Base-by-base conservation (phyloP, 2,888 invertebrate genomes). In the Tridacna crocea region DNA sequence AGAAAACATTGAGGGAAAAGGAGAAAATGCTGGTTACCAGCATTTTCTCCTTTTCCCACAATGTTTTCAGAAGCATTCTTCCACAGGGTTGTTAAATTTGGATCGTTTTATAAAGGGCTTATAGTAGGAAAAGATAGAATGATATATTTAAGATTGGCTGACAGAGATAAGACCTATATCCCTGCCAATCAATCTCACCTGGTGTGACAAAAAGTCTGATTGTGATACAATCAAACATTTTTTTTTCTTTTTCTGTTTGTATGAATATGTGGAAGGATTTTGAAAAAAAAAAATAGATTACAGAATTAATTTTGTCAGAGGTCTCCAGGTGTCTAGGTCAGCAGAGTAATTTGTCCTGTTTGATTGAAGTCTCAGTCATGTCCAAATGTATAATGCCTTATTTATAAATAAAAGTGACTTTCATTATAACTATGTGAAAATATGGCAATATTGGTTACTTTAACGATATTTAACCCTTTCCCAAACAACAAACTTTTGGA, bases 61-160 rank as follows among this genome's bases (percentile, higher is more conserved):
- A 55, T 55, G 55, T 55, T 55, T 55, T 55, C 55, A 51, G 15
- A 51, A 51, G 51, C 51, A 11, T 11, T 51, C 51, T 51, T 11
- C 51, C 15, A 15, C 51, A 51, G 51, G 15, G 51, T 11, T 15
- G 51, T 51, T 15, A 51, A n/a, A n/a, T n/a, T n/a, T n/a, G n/a
- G n/a, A n/a, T n/a, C n/a, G n/a, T n/a, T n/a, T n/a, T n/a, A n/a
- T 11, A 51, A 51, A 51, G 51, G 12, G 51, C 15, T 15, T 51
- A 51, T 51, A 51, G 11, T 11, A 51, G 51, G 51, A 51, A 51
- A 51, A 51, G 51, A 15, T n/a, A n/a, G n/a, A n/a, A n/a, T n/a
- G n/a, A n/a, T n/a, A n/a, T n/a, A n/a, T n/a, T n/a, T n/a, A n/a
- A 74, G 68, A 74, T 74, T 60, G 74, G 51, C 78, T 73, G 19